phyloP scores from a whole-genome alignment of 2,113 vertebrate species.

The Barbus barbus region DNA sequence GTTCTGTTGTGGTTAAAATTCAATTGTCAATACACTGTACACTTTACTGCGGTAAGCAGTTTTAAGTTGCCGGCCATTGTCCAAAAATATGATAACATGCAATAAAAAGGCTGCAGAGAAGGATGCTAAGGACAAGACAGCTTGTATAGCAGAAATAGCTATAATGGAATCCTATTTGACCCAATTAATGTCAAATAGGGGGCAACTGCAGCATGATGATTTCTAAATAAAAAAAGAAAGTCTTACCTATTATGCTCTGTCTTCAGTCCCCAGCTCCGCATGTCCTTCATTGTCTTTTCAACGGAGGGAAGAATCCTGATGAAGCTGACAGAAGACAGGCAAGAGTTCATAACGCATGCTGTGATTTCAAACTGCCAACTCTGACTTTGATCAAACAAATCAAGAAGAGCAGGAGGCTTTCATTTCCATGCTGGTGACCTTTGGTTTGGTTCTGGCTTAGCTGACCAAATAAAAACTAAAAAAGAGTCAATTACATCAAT shows the following conservation, averaged over 20 bases:
- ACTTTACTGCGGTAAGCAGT: neutral
- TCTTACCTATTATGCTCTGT: neutral
- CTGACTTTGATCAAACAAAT: constrained; percentile 28
- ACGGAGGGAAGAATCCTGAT: constrained; percentile 88
- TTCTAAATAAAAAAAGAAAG: neutral
- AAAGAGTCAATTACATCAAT: neutral
- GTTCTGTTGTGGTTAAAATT: neutral
- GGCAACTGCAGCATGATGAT: neutral
- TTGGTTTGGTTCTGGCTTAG: neutral
- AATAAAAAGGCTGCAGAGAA: neutral
- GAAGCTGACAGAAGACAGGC: constrained; percentile 95
- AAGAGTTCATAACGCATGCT: constrained; percentile 52
- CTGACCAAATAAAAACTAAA: neutral
- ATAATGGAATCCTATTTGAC: neutral
- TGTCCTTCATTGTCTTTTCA: constrained; percentile 99
- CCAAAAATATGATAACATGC: neutral
- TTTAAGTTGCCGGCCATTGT: neutral
- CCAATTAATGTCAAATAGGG: neutral
- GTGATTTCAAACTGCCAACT: neutral
- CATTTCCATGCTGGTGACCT: neutral
- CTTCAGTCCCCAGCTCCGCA: constrained; percentile 91
- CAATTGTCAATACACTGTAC: neutral
- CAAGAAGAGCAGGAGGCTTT: neutral
- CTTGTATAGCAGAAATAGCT: neutral
- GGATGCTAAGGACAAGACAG: neutral